Conservation (phyloP, 2,888 invertebrate genomes). For the Drosophila bunnanda region DNA sequence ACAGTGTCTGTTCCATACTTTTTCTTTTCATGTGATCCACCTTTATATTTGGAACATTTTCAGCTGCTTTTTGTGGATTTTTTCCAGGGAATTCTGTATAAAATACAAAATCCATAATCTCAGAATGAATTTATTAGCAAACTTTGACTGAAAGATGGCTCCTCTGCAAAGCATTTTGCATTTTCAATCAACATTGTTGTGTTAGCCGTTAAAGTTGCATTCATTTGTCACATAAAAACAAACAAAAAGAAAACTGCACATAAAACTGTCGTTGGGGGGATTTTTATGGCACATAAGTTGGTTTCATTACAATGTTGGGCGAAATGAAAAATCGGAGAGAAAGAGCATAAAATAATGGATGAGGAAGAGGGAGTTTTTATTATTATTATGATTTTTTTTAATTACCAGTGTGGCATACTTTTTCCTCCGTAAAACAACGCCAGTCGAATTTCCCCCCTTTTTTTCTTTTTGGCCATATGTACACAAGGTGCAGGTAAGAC, state of each 20-base stretch:
- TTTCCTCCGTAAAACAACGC: not conserved
- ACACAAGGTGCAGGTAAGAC: conserved; percentile 4
- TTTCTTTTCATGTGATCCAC: conserved; percentile 4
- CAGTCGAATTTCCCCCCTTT: conserved; percentile 1
- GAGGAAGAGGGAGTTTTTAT: conserved; percentile 1
- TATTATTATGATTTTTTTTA: conserved; percentile 11
- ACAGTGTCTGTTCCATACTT: conserved; percentile 17
- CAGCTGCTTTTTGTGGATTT: not conserved
- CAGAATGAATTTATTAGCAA: not conserved
- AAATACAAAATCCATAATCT: not conserved
- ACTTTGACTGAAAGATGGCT: too few species aligned
- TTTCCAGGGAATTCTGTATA: not conserved
- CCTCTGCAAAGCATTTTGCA: not conserved
- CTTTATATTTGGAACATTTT: not conserved
- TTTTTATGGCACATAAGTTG: conserved; percentile 30
- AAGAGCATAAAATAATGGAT: conserved; percentile 13
- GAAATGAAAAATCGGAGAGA: conserved; percentile 10
- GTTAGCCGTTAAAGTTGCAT: conserved; percentile 2
- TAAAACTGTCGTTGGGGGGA: conserved; percentile 26
- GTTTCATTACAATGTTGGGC: conserved; percentile 29
- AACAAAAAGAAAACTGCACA: conserved; percentile 11
- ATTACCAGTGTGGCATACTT: conserved; percentile 38
- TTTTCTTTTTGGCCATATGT: conserved; percentile 2
- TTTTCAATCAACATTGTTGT: conserved; percentile 14
- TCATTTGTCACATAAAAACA: conserved; percentile 24